A percentile compares a stretch with the other conserved stretches of the same genome.
Evolutionary conservation across 2,797 vertebrate species (phyloP).

Genomic region (Sebastes oblongus): DNA sequence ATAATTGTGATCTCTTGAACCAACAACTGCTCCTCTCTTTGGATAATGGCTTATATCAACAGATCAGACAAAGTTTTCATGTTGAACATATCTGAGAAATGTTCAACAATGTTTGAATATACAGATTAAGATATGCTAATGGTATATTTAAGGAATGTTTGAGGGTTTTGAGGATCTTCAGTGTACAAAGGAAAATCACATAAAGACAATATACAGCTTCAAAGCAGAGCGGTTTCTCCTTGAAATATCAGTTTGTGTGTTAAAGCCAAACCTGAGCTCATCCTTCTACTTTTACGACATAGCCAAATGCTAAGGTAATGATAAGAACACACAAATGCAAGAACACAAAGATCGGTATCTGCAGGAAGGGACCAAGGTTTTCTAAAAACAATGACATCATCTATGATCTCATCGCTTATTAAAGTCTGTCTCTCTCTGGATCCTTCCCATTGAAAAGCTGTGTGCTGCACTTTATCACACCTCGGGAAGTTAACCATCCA

Average conservation of each 20-base stretch:
- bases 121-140: neutral
- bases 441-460: neutral
- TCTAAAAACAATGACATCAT: slow-evolving; percentile 43
- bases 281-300: slow-evolving; percentile 19
- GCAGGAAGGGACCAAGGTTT: neutral
- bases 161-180: neutral
- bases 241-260: neutral
- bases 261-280: slow-evolving; percentile 13
- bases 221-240: neutral
- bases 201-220: neutral
- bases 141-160: neutral
- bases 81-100: neutral
- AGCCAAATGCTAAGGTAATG: slow-evolving; percentile 2
- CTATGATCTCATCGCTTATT: neutral
- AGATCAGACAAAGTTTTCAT: neutral
- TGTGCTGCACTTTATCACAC: neutral
- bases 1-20: neutral
- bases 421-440: neutral
- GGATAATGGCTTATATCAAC: neutral
- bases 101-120: neutral
- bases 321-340: neutral
- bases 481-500: neutral
- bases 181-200: neutral
- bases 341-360: slow-evolving; percentile 10
- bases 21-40: neutral